phyloP scores from a whole-genome alignment of 2,113 vertebrate species.

The Lasiurus borealis region DNA sequence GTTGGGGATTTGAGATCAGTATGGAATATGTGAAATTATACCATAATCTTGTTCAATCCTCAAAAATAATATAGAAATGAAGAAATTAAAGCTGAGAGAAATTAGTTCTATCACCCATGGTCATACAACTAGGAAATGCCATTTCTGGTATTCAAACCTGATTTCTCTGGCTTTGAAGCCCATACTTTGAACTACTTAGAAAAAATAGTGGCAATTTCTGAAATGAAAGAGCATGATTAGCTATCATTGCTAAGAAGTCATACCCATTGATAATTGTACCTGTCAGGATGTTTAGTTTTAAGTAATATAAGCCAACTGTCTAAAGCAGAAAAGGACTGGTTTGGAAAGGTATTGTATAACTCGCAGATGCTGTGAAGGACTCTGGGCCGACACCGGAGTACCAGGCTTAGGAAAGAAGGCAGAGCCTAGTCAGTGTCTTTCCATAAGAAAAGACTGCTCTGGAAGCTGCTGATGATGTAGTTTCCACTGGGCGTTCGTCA shows the following conservation, averaged over 20 bases:
- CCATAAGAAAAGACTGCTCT: not conserved
- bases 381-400: not conserved
- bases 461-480: not conserved
- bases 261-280: not conserved
- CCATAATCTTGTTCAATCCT: not conserved
- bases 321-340: not conserved
- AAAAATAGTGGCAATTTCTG: constrained; percentile 46
- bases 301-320: not conserved
- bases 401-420: not conserved
- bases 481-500: not conserved
- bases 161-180: not conserved
- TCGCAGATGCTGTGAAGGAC: not conserved
- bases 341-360: not conserved
- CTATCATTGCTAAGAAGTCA: not conserved
- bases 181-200: not conserved
- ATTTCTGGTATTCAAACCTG: not conserved
- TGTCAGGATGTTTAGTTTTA: constrained; percentile 32
- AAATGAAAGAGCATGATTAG: not conserved
- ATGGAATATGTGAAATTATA: constrained; percentile 19
- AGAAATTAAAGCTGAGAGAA: not conserved
- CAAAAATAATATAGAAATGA: constrained; percentile 11
- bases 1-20: constrained; percentile 12
- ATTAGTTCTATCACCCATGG: not conserved
- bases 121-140: not conserved
- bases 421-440: not conserved